phyloP scores from a whole-genome alignment of 2,888 invertebrate species.

The Nemotelus nigrinus region DNA sequence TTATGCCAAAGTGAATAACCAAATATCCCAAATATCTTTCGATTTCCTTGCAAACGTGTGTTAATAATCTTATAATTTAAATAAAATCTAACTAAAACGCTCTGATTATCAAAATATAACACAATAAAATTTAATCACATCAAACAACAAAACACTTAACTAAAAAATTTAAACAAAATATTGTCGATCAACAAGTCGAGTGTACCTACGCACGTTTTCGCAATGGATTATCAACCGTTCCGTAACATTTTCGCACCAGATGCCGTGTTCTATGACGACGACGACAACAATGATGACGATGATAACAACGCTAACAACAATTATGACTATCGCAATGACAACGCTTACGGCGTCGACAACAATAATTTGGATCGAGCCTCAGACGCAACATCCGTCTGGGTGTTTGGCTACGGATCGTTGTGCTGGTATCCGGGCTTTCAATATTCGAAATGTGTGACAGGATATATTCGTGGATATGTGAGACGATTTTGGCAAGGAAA shows the following conservation, averaged over 20 bases:
- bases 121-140: background rate
- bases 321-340: background rate
- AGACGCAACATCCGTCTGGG: constrained; percentile 72
- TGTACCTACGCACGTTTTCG: background rate
- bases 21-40: background rate
- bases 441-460: constrained; percentile 80
- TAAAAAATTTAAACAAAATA: background rate
- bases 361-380: background rate
- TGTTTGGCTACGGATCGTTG: constrained; percentile 95
- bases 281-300: background rate
- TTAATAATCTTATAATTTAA: no score
- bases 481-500: constrained; percentile 95
- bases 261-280: background rate
- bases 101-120: background rate
- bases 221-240: constrained; percentile 36
- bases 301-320: constrained; percentile 14
- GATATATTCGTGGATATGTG: constrained; percentile 78
- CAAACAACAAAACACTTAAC: background rate
- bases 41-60: background rate
- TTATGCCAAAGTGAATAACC: background rate
- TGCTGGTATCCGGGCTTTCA: constrained; percentile 96
- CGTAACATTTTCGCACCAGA: constrained; percentile 14
- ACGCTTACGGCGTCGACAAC: background rate
- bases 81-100: background rate
- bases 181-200: background rate